Conservation (phyloP, 2,113 vertebrate genomes). For the Choloepus hoffmanni region DNA sequence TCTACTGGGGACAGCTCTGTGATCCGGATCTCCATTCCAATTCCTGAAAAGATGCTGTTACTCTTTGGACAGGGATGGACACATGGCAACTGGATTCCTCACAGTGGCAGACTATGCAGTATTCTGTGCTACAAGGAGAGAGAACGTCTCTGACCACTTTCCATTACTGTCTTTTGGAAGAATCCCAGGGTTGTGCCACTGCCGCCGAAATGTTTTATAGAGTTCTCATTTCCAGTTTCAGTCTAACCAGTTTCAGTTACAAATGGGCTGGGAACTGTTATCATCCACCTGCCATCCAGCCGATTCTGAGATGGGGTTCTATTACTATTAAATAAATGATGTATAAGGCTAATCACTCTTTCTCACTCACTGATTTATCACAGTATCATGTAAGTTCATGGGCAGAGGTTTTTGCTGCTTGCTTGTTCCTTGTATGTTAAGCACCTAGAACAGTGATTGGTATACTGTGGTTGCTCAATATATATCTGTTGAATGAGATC, state of each 20-base stretch:
- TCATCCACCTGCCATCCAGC: not conserved
- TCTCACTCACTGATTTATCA: not conserved
- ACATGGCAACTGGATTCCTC: not conserved
- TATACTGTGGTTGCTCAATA: fast-evolving
- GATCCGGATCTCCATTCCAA: not conserved
- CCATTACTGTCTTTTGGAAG: not conserved
- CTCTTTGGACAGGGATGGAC: not conserved
- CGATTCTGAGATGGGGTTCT: not conserved
- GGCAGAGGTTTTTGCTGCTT: not conserved
- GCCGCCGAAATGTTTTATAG: too few species aligned
- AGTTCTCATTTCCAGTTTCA: not conserved
- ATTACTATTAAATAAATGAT: too few species aligned
- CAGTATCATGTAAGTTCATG: not conserved
- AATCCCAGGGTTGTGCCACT: not conserved
- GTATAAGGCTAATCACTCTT: too few species aligned
- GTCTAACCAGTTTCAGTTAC: not conserved
- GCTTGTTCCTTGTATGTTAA: not conserved
- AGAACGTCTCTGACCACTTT: not conserved
- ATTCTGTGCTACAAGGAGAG: too few species aligned
- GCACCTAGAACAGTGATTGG: not conserved
- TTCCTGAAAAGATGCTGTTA: not conserved
- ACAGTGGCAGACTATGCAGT: fast-evolving
- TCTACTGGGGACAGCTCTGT: not conserved
- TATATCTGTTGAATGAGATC: not conserved
- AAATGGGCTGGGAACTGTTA: not conserved